phyloP scores from a whole-genome alignment of 2,797 vertebrate species.

The Peromyscus aztecus region DNA sequence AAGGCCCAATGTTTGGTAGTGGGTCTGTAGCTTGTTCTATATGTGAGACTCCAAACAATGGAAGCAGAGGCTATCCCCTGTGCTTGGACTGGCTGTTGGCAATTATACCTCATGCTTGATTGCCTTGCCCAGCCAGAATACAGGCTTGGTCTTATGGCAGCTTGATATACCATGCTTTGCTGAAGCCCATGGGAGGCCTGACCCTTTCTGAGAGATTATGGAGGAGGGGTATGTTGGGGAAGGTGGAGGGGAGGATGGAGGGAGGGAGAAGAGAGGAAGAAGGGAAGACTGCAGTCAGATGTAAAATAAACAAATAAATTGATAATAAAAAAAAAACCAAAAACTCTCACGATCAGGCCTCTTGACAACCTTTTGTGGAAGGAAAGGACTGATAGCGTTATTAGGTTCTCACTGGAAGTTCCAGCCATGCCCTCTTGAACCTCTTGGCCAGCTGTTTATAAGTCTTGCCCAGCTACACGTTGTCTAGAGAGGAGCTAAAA shows the following conservation, averaged over 20 bases:
- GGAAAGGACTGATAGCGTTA: not conserved
- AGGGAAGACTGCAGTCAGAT: not conserved
- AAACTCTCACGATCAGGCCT: not conserved
- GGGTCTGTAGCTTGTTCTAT: not conserved
- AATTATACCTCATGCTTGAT: not conserved
- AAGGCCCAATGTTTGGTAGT: not conserved
- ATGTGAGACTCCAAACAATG: not conserved
- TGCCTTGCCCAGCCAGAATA: not conserved
- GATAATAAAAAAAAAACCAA: too few species aligned
- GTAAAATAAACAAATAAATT: not conserved
- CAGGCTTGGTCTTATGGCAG: not conserved
- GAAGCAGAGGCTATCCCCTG: not conserved
- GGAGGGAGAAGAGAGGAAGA: not conserved
- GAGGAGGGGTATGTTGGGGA: too few species aligned
- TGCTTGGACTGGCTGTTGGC: not conserved
- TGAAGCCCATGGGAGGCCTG: not conserved
- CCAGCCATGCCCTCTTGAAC: not conserved
- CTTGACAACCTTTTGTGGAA: not conserved
- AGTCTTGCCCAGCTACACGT: not conserved
- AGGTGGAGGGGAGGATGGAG: not conserved
- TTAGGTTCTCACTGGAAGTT: not conserved
- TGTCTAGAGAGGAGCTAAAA: too few species aligned
- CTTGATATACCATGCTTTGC: not conserved
- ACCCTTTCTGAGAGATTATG: not conserved
- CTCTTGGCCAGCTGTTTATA: not conserved